Evolutionary conservation across 2,888 invertebrate species (phyloP).

Genomic region (Steinernema hermaphroditum): DNA sequence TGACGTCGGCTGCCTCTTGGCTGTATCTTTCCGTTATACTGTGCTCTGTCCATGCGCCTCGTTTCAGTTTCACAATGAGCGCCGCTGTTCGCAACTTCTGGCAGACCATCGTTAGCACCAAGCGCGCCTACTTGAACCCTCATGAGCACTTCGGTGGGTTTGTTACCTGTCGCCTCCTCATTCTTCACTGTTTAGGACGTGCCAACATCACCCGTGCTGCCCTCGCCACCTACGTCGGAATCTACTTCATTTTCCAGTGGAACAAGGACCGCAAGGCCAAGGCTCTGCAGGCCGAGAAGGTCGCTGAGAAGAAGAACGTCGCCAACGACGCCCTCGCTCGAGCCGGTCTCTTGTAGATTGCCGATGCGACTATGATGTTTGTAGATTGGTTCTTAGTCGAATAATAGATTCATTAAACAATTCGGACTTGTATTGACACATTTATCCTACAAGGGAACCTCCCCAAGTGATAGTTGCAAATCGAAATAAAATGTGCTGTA

Average conservation of each 20-base stretch:
- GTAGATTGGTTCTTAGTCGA: slow-evolving; percentile 15
- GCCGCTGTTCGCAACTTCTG: slow-evolving; percentile 60
- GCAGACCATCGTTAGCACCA: slow-evolving; percentile 57
- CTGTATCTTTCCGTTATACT: not conserved
- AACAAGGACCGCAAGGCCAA: slow-evolving; percentile 53
- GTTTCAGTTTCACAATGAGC: slow-evolving; percentile 44
- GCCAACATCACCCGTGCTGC: slow-evolving; percentile 63
- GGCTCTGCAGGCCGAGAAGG: slow-evolving; percentile 41
- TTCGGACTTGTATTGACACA: not conserved
- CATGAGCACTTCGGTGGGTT: slow-evolving; percentile 61
- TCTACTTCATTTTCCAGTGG: slow-evolving; percentile 58
- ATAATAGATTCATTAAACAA: slow-evolving; percentile 9
- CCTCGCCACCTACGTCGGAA: slow-evolving; percentile 58
- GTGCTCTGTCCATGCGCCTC: not conserved
- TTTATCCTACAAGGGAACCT: no score
- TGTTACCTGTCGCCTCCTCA: not conserved
- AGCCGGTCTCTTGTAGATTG: slow-evolving; percentile 41
- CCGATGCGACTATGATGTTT: not conserved
- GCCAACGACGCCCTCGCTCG: slow-evolving; percentile 50
- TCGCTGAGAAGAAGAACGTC: slow-evolving; percentile 45
- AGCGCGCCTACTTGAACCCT: slow-evolving; percentile 58
- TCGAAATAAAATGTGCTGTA: no score
- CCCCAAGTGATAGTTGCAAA: no score
- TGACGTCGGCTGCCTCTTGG: not conserved
- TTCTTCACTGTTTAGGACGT: slow-evolving; percentile 39